Base-by-base conservation (phyloP, 2,888 invertebrate genomes). In the Portevinia maculata region DNA sequence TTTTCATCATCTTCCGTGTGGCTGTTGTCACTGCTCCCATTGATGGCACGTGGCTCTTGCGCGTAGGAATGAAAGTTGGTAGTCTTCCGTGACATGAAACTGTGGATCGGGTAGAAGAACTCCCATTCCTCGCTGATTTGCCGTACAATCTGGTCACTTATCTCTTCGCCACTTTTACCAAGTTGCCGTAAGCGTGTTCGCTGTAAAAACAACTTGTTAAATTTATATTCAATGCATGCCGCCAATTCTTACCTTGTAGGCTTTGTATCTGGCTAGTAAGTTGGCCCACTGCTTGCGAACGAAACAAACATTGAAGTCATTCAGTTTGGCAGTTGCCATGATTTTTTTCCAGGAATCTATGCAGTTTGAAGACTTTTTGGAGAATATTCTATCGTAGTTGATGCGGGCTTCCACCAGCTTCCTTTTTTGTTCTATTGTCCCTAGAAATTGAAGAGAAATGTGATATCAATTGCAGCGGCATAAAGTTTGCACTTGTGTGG, bases 61-160 rank as follows among this genome's bases (percentile, higher is more conserved):
- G 89, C 89, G 44, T 89, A 89, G 53, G 89, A 90, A 71, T 89
- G 89, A 57, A 90, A 84, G 78, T 90, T 89, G 11, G 88, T 87
- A 8, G 89, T 87, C 60, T 88, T 88, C 15, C 87, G 88, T n/a
- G 88, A 88, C 89, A 89, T 89, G 30, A 88, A 90, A 2, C 85
- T 84, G 48, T 89, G 89, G 9, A 89, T 89, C 4, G 87, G 85
- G n/a, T 87, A 86, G 48, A 89, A 89, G 78, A 88, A 89, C 60
- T 89, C 89, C 90, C 90, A 89, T 59, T 90, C 90, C 57, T 88
- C 86, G 69, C 85, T 86, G 39, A 87, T 85, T 79, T 86, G 85
- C n/a, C 84, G 83, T 13, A 86, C 83, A 41, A 85, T 62, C 34
- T 86, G 85, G 1, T 85, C 83, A 53, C 86, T 84, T 7, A 86